Evolutionary conservation across 2,113 vertebrate species (phyloP).

Genomic region (Heliornis fulica): DNA sequence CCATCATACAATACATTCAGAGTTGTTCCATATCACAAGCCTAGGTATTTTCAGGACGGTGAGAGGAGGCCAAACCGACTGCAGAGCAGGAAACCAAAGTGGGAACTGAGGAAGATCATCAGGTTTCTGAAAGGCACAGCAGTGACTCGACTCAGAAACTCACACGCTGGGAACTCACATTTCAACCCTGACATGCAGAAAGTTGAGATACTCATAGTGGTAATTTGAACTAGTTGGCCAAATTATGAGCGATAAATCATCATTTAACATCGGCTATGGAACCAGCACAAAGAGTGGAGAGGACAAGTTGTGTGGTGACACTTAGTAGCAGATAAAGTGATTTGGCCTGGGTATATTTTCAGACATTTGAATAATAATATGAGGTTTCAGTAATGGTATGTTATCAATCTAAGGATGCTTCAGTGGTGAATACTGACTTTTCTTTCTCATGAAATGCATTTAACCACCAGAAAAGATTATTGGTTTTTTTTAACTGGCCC

Average conservation of each 20-base stretch:
- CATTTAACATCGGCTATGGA: background rate
- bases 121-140: background rate
- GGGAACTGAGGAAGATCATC: background rate
- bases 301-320: background rate
- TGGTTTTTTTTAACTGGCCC: background rate
- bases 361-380: background rate
- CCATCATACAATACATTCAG: background rate
- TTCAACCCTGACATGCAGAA: background rate
- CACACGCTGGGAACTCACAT: background rate
- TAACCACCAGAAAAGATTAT: background rate
- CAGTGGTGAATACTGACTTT: background rate
- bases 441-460: background rate
- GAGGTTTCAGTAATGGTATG: background rate
- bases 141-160: background rate
- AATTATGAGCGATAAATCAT: background rate
- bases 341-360: background rate
- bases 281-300: background rate
- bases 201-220: background rate
- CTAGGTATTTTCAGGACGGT: background rate
- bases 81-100: background rate
- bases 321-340: background rate
- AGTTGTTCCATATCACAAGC: background rate
- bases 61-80: background rate
- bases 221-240: background rate
- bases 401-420: background rate